These are phyloP conservation scores for Rhombomys opimus DNA, from an alignment of 2,113 vertebrate genomes.

Conservation along the genomic window DNA sequence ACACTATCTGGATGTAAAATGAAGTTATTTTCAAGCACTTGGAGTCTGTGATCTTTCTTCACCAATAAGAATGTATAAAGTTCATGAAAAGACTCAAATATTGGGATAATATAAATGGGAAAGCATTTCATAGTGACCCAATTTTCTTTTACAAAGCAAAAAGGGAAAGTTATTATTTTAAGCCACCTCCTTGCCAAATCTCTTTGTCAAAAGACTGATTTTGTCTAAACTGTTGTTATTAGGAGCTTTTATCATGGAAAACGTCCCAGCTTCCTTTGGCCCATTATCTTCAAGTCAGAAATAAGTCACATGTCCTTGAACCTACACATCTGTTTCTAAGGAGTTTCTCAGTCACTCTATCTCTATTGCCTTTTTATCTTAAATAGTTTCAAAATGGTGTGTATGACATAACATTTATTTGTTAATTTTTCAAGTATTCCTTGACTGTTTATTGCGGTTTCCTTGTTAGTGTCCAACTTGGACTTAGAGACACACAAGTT, in stretches of 20 bases:
- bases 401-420: conserved; percentile 12
- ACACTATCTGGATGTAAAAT: background rate
- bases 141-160: conserved; percentile 45
- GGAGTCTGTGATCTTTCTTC: conserved; percentile 45
- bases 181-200: background rate
- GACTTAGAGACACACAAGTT: background rate
- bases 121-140: conserved; percentile 59
- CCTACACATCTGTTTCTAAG: conserved; percentile 76
- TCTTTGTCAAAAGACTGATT: conserved; percentile 69
- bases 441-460: background rate
- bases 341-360: background rate
- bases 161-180: conserved; percentile 60
- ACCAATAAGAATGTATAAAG: conserved; percentile 42
- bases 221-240: conserved; percentile 71
- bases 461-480: background rate
- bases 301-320: conserved; percentile 72
- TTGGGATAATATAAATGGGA: conserved; percentile 74
- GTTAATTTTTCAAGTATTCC: conserved; percentile 17
- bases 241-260: conserved; percentile 75
- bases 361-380: conserved; percentile 58
- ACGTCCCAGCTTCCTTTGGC: conserved; percentile 59
- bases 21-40: conserved; percentile 33
- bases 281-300: conserved; percentile 71
- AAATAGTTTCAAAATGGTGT: conserved; percentile 59
- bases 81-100: conserved; percentile 67